Evolutionary conservation across 2,113 vertebrate genomes (phyloP).

Genomic region (Microcebus murinus): DNA sequence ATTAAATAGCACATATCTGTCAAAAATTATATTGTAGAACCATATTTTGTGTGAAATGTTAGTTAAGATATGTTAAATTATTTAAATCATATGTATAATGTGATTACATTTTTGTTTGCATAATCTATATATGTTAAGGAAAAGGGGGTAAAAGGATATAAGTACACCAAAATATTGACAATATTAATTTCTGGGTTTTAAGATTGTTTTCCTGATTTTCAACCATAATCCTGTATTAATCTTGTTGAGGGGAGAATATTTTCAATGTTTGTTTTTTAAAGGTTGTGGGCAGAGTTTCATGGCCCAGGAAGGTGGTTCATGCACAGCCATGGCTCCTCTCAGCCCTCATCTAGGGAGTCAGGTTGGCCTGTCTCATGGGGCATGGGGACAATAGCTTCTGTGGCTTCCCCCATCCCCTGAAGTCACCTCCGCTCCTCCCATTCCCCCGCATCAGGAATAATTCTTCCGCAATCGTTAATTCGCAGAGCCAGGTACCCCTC

Average conservation of each 20-base stretch:
- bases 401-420: not conserved
- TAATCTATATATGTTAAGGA: not conserved
- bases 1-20: not conserved
- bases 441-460: not conserved
- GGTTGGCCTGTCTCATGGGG: not conserved
- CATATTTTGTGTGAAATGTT: not conserved
- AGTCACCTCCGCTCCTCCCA: not conserved
- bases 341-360: not conserved
- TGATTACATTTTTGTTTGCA: not conserved
- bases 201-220: not conserved
- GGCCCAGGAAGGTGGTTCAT: not conserved
- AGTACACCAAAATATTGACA: not conserved
- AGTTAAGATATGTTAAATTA: not conserved
- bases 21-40: not conserved
- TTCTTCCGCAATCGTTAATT: slow-evolving; percentile 6
- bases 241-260: not conserved
- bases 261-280: not conserved
- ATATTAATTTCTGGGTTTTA: not conserved
- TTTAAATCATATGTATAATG: not conserved
- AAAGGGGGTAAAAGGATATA: slow-evolving; percentile 17
- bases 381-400: not conserved
- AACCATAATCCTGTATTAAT: not conserved
- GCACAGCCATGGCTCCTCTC: not conserved
- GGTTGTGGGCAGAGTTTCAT: not conserved
- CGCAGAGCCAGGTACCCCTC: not conserved